A percentile compares a stretch with the other conserved stretches of the same genome.
phyloP scores from a whole-genome alignment of 2,888 invertebrate species.

The Eupithecia vulgata region DNA sequence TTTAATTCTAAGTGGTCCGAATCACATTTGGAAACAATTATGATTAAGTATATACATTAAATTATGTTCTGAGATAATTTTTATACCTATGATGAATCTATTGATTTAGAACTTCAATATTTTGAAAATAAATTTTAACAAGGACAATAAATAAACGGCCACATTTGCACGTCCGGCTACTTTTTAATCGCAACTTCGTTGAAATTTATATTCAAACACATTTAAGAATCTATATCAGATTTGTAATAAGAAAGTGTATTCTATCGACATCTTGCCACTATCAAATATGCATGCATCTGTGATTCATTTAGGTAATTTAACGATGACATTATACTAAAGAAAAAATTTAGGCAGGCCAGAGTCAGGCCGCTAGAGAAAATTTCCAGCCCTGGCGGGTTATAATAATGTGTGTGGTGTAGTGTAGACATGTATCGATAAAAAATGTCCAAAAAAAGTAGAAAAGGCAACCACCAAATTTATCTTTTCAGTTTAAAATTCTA shows the following conservation, averaged over 20 bases:
- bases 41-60: background rate
- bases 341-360: background rate
- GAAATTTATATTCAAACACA: slow-evolving; percentile 57
- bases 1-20: slow-evolving; percentile 22
- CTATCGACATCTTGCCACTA: slow-evolving; percentile 64
- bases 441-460: background rate
- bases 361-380: background rate
- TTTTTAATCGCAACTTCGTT: slow-evolving; percentile 33
- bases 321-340: slow-evolving; percentile 53
- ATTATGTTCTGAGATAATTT: slow-evolving; percentile 37
- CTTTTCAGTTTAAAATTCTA: slow-evolving; percentile 62
- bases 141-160: slow-evolving; percentile 17
- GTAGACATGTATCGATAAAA: background rate
- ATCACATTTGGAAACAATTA: background rate
- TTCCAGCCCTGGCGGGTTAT: background rate
- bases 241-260: slow-evolving; percentile 12
- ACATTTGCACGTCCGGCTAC: slow-evolving; percentile 30
- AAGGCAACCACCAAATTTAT: slow-evolving; percentile 8
- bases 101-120: slow-evolving; percentile 40
- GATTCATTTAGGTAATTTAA: slow-evolving; percentile 64
- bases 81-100: slow-evolving; percentile 26
- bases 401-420: no score
- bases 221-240: slow-evolving; percentile 6
- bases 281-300: slow-evolving; percentile 65
- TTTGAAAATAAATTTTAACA: slow-evolving; percentile 59